phyloP scores from a whole-genome alignment of 2,797 vertebrate genomes.

The Meda fulgida region DNA sequence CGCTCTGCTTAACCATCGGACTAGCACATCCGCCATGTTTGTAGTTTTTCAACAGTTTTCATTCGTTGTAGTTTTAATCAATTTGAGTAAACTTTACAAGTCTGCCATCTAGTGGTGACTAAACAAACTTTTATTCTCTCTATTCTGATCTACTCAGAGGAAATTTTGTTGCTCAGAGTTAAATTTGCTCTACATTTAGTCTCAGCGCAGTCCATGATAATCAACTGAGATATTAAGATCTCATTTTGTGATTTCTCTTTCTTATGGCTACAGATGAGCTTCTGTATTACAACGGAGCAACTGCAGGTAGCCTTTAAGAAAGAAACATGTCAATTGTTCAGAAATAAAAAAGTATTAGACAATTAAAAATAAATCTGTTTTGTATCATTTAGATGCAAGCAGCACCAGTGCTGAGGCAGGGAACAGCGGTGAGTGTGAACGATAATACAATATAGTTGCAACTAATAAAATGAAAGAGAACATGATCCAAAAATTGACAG shows the following conservation, averaged over 20 bases:
- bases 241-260: constrained; percentile 21
- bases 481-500: neutral
- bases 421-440: constrained; percentile 61
- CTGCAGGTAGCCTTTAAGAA: constrained; percentile 63
- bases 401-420: constrained; percentile 72
- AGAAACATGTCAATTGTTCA: no score
- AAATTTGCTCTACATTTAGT: neutral
- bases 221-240: neutral
- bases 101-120: constrained; percentile 64
- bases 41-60: neutral
- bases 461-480: neutral
- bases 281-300: constrained; percentile 62
- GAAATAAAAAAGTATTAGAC: neutral
- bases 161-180: neutral
- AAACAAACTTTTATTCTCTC: neutral
- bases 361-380: neutral
- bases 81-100: constrained; percentile 14
- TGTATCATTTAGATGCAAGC: constrained; percentile 65
- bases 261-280: constrained; percentile 62
- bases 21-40: neutral
- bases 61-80: neutral
- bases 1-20: neutral
- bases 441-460: neutral
- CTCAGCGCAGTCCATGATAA: no score
- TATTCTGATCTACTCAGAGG: neutral